These are phyloP conservation scores for Phoxinus phoxinus DNA, from an alignment of 2,113 vertebrate genomes.

Conservation along the genomic window DNA sequence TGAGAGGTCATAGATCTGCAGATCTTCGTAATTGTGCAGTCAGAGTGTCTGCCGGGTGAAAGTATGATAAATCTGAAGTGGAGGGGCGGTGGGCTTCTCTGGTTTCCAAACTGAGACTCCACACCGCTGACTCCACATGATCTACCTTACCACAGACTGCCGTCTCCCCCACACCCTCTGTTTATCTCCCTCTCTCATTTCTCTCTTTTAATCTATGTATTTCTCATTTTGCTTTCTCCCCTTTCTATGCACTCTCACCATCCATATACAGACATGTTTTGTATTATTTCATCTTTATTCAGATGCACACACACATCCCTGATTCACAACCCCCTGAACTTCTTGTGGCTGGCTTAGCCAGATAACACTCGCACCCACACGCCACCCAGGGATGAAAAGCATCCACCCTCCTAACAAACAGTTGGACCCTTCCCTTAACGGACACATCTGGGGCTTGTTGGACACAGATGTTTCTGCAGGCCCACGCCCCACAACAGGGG, in stretches of 20 bases:
- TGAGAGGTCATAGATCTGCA: slow-evolving; percentile 21
- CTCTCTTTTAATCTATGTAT: slow-evolving; percentile 23
- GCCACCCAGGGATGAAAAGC: slow-evolving; percentile 46
- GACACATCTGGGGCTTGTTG: slow-evolving; percentile 60
- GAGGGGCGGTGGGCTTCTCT: slow-evolving; percentile 63
- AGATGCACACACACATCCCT: not conserved
- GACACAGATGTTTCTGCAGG: slow-evolving; percentile 55
- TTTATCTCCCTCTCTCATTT: slow-evolving; percentile 45
- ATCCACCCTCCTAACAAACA: slow-evolving; percentile 43
- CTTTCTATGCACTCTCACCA: not conserved
- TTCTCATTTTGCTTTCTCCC: slow-evolving; percentile 1
- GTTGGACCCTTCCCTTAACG: slow-evolving; percentile 33
- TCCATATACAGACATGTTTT: not conserved
- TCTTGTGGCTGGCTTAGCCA: slow-evolving; percentile 31
- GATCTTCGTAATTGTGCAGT: slow-evolving; percentile 17
- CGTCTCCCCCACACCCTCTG: slow-evolving; percentile 43
- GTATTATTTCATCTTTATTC: slow-evolving; percentile 22
- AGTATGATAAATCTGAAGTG: slow-evolving; percentile 35
- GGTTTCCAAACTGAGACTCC: slow-evolving; percentile 61
- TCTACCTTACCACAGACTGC: slow-evolving; percentile 58
- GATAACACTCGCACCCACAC: slow-evolving; percentile 52
- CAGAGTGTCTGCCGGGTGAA: slow-evolving; percentile 19
- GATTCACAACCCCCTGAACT: not conserved
- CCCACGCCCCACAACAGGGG: slow-evolving; percentile 36
- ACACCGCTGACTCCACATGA: slow-evolving; percentile 65